Conservation (phyloP, 2,797 vertebrate genomes). For the Paratrypauchen microcephalus region DNA sequence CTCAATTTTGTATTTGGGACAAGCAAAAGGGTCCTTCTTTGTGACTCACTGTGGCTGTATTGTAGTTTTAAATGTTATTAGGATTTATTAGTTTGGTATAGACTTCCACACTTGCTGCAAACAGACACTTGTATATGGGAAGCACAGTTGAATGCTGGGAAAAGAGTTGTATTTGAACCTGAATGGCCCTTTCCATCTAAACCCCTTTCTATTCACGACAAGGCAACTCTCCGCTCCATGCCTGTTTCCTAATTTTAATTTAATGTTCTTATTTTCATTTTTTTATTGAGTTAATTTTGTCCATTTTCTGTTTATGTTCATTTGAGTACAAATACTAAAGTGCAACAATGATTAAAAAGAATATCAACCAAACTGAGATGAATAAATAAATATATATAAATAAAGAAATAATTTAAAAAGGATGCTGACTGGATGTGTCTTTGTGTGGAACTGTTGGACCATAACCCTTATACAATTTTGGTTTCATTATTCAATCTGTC, state of each 20-base stretch:
- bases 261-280: constrained; percentile 51
- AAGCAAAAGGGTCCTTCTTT: background rate
- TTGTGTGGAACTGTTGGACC: constrained; percentile 11
- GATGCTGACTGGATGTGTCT: constrained; percentile 26
- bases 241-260: constrained; percentile 43
- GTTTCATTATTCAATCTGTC: no score
- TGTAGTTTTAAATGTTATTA: background rate
- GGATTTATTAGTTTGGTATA: background rate
- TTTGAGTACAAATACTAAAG: constrained; percentile 89
- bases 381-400: constrained; percentile 86
- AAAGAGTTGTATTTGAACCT: constrained; percentile 27
- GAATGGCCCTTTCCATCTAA: constrained; percentile 22
- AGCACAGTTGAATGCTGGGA: constrained; percentile 27
- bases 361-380: constrained; percentile 86
- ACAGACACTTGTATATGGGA: constrained; percentile 43
- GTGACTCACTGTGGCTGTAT: background rate
- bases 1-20: background rate
- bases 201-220: constrained; percentile 23
- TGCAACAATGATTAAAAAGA: constrained; percentile 82
- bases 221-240: constrained; percentile 60
- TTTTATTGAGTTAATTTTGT: constrained; percentile 66
- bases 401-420: constrained; percentile 82
- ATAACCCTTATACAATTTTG: no score
- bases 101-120: constrained; percentile 17
- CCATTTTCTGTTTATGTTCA: constrained; percentile 76